Evolutionary conservation across 1,140 invertebrate genomes (phyloP).

Genomic region (Samia ricini): DNA sequence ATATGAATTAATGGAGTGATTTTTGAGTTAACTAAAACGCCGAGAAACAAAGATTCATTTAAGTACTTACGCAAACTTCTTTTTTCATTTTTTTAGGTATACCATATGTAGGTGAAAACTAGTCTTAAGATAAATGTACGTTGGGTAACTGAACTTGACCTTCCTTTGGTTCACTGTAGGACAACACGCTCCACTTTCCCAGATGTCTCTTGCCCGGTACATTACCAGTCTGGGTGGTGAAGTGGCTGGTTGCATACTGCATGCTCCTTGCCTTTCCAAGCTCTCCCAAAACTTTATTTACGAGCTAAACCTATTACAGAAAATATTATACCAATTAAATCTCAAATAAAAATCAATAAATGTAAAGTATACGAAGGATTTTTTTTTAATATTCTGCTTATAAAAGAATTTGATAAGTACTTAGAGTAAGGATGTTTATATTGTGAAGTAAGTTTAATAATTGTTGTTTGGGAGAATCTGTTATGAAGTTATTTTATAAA

Average conservation of each 20-base stretch:
- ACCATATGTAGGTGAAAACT: no score
- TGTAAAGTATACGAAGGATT: background rate
- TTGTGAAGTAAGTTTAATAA: background rate
- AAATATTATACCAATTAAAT: background rate
- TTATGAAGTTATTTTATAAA: background rate
- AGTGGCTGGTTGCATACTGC: slow-evolving; percentile 12
- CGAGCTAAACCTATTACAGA: background rate
- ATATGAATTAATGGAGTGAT: no score
- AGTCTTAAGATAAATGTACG: background rate
- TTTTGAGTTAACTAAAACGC: no score
- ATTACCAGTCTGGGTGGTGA: slow-evolving; percentile 9
- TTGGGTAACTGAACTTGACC: slow-evolving; percentile 39
- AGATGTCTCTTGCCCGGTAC: slow-evolving; percentile 20
- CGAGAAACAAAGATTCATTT: no score
- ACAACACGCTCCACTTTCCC: slow-evolving; percentile 31
- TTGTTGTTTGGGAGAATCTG: background rate
- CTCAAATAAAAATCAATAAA: background rate
- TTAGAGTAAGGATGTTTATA: background rate
- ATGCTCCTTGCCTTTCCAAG: background rate
- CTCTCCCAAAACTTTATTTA: background rate
- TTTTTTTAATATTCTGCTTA: background rate
- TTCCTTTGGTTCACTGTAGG: slow-evolving; percentile 29
- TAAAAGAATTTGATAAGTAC: background rate
- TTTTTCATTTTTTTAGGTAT: no score
- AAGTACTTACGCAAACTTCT: no score